Percentiles rank a stretch among this genome's conserved stretches.
These are phyloP conservation scores for Typhlomys cinereus DNA, from an alignment of 2,113 vertebrate genomes.

Conservation along the genomic window DNA sequence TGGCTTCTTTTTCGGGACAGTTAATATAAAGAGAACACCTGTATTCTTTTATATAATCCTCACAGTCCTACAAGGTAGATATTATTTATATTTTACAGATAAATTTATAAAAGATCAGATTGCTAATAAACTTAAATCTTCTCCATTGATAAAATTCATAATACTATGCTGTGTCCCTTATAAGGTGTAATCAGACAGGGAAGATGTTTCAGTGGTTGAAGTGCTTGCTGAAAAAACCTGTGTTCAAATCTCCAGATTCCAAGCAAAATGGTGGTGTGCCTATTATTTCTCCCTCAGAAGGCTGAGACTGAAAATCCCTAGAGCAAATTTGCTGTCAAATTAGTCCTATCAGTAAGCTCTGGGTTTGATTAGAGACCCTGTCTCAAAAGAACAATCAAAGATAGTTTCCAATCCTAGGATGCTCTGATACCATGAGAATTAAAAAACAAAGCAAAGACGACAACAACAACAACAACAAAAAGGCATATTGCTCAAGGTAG, in stretches of 20 bases:
- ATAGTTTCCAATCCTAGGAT: neutral
- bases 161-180: neutral
- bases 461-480: too few relatives aligned
- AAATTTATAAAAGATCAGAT: neutral
- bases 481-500: neutral
- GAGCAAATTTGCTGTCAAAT: too few relatives aligned
- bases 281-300: too few relatives aligned
- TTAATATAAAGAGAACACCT: neutral
- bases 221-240: too few relatives aligned
- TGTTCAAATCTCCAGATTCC: too few relatives aligned
- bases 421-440: neutral
- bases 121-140: neutral
- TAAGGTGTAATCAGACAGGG: constrained; percentile 20
- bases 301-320: too few relatives aligned
- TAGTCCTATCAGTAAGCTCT: too few relatives aligned
- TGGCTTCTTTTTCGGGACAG: neutral
- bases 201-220: too few relatives aligned
- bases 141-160: neutral
- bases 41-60: neutral
- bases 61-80: neutral
- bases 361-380: too few relatives aligned
- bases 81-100: constrained; percentile 23
- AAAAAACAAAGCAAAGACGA: too few relatives aligned
- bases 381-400: too few relatives aligned
- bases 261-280: too few relatives aligned